A percentile compares a stretch with the other conserved stretches of the same genome.
Conservation (phyloP, 2,113 vertebrate genomes). For the Balaenoptera acutorostrata region DNA sequence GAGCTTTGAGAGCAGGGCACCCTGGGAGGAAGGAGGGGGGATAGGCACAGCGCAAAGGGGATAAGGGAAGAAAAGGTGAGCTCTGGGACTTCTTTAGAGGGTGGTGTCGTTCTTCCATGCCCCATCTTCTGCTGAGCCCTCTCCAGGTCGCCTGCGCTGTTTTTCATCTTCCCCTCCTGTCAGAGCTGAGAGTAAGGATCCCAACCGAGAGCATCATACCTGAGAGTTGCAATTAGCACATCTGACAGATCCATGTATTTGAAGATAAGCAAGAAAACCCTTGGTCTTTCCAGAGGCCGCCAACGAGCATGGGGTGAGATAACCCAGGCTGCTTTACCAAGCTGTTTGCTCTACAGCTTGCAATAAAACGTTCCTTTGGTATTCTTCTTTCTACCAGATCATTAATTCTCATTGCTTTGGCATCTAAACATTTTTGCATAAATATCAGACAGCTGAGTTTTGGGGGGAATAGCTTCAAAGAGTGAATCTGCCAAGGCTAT, state of each 20-base stretch:
- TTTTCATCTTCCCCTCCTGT: neutral
- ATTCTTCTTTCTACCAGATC: slow-evolving; percentile 1
- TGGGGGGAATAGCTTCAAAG: slow-evolving; percentile 19
- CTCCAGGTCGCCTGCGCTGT: neutral
- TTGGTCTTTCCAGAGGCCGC: neutral
- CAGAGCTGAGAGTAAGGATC: neutral
- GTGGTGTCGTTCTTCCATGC: neutral
- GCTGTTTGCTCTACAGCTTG: neutral
- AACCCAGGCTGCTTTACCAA: neutral
- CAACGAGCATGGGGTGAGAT: neutral
- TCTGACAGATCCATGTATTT: neutral
- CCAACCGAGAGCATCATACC: neutral
- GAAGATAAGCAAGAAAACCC: neutral
- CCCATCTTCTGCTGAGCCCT: neutral
- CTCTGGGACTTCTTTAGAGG: no score
- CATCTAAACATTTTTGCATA: slow-evolving; percentile 46
- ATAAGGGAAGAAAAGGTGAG: neutral
- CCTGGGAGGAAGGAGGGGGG: neutral
- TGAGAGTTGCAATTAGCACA: neutral
- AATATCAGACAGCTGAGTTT: slow-evolving; percentile 34
- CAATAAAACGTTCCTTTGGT: neutral
- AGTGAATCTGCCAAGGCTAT: slow-evolving; percentile 30
- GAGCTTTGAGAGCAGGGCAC: neutral
- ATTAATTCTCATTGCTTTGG: slow-evolving; percentile 67
- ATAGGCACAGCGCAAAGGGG: neutral